Evolutionary conservation across 2,888 invertebrate genomes (phyloP).

Genomic region (Diaperis boleti): DNA sequence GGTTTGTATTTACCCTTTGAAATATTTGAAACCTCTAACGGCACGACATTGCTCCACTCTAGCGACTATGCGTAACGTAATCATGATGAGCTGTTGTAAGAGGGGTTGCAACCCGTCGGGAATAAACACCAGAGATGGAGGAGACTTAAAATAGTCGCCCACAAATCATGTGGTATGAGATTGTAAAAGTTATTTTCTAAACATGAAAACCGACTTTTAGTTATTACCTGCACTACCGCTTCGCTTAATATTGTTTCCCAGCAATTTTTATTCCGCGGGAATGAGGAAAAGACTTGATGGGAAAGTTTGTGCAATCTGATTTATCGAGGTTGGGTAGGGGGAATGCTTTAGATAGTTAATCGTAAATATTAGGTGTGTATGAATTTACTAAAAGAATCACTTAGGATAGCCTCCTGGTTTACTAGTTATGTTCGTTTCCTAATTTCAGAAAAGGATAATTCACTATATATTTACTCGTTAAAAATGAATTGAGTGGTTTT

Average conservation of each 20-base stretch:
- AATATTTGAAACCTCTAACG: conserved; percentile 26
- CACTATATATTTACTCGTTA: too few relatives aligned
- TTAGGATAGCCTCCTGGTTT: too few relatives aligned
- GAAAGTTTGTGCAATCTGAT: not conserved
- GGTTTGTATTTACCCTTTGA: conserved; percentile 21
- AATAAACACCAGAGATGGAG: conserved; percentile 17
- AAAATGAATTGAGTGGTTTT: too few relatives aligned
- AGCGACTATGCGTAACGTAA: conserved; percentile 27
- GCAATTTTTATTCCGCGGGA: not conserved
- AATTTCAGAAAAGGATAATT: too few relatives aligned
- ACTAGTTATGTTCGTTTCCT: too few relatives aligned
- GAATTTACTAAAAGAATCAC: too few relatives aligned
- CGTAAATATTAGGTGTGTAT: too few relatives aligned
- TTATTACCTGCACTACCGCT: conserved; percentile 6
- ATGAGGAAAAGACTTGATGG: not conserved
- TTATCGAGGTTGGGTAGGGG: too few relatives aligned
- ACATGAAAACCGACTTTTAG: not conserved
- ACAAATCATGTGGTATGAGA: conserved; percentile 14
- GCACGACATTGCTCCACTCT: conserved; percentile 15
- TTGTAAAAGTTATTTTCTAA: conserved; percentile 15
- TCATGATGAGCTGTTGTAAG: conserved; percentile 22
- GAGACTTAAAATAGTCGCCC: conserved; percentile 13
- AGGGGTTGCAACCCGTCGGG: conserved; percentile 14
- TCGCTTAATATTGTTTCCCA: not conserved
- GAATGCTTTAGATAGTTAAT: too few relatives aligned